Evolutionary conservation across 64 coral and sea anemone species (phyloP), one percentile per base, ranked within the genome.

Genomic region (Montipora sp.): DNA sequence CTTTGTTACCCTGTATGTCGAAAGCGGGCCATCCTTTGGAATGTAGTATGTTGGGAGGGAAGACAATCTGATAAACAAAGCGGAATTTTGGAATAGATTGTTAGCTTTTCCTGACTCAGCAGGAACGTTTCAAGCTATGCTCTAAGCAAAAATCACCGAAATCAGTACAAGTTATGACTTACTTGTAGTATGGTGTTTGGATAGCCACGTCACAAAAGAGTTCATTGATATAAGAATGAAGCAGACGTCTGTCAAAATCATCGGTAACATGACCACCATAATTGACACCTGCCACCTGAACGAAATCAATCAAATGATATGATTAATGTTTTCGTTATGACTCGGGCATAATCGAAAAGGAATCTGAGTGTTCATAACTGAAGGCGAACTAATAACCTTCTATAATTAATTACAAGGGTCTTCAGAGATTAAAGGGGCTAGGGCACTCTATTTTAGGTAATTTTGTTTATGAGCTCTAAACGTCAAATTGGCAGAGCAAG

Each of bases 221-320:
- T 73, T 99, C 98, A 77, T 99, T 99, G 83, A 99, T 96, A 59
- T 99, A 99, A 1, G 98, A 94, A 79, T 95, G 87, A 19, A 99
- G 90, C 14, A 99, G 69, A 53, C 95, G 92, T 43, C 98, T 90
- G 88, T 99, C 98, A 93, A 95, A 99, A 47, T 99, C 98, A 84
- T 99, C 98, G 14, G 98, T 99, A 78, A 99, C 98, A 72, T 99
- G 98, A 90, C 98, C 98, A 69, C 98, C 98, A 66, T 99, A 99
- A 85, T 99, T 99, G 5, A 99, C 98, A 71, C 98, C 98, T 73
- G 98, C 98, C 58, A 99, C 91, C 98, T 99, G 84, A 43, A 93
- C 16, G 63, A 48, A 3, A 6, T 3, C 8, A 8, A 13, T 68
- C 61, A 48, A 19, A 18, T 21, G 4, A 14, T 18, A 66, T 14